phyloP scores from a whole-genome alignment of 1,140 invertebrate genomes.

The Pachyrhynchus sulphureomaculatus region DNA sequence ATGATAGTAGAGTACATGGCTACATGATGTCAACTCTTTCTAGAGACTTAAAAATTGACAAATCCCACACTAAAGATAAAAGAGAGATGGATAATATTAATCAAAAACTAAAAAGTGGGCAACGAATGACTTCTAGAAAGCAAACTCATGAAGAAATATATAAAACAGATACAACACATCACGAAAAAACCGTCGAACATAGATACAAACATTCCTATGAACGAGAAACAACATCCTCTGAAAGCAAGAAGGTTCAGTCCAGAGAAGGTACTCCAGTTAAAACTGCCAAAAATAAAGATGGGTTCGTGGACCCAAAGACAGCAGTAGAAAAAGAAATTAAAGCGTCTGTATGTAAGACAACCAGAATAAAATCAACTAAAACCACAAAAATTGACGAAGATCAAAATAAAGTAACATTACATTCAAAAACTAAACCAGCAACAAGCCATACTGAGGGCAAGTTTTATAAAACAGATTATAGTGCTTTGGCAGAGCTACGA shows the following conservation, averaged over 20 bases:
- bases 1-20: constrained; percentile 42
- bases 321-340: neutral
- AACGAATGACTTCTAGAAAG: neutral
- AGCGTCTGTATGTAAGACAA: neutral
- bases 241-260: neutral
- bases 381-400: neutral
- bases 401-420: neutral
- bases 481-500: constrained; percentile 28
- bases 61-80: constrained; percentile 36
- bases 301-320: neutral
- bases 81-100: constrained; percentile 42
- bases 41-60: constrained; percentile 52
- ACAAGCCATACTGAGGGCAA: constrained; percentile 9
- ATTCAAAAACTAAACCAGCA: neutral
- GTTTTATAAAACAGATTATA: constrained; percentile 22
- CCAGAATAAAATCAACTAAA: neutral
- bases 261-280: neutral
- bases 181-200: neutral
- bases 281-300: neutral
- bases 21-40: constrained; percentile 56
- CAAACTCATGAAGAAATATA: neutral
- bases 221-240: neutral
- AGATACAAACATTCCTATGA: neutral
- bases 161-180: neutral
- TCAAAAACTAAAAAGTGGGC: constrained; percentile 31